Percentiles rank a stretch among this genome's conserved stretches.
Conservation (phyloP, 2,113 vertebrate species). For the Regulus satrapa region DNA sequence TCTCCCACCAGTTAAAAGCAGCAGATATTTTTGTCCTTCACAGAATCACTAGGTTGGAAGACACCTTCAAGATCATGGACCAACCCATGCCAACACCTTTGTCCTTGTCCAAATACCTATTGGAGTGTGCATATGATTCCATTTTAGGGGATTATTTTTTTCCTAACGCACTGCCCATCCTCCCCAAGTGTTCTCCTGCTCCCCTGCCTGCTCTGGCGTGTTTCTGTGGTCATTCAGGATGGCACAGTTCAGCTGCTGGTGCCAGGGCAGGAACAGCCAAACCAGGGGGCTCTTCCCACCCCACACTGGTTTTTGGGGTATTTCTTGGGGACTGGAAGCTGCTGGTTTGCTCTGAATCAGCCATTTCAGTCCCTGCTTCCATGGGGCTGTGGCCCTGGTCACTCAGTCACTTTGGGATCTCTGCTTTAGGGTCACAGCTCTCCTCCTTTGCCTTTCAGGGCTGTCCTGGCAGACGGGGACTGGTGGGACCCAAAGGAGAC, state of each 20-base stretch:
- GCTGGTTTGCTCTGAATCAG: not conserved
- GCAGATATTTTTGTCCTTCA: not conserved
- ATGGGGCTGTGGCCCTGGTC: not conserved
- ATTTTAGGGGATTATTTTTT: not conserved
- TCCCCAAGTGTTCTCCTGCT: not conserved
- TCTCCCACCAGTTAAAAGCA: not conserved
- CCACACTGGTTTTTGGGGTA: accelerated
- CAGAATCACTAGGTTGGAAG: too few species aligned
- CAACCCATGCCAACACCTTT: too few species aligned
- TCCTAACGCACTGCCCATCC: accelerated
- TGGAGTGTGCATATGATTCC: not conserved
- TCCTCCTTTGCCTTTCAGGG: constrained; percentile 72
- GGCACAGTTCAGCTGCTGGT: not conserved
- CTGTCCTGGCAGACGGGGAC: constrained; percentile 76
- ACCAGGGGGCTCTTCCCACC: not conserved
- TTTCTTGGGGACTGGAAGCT: not conserved
- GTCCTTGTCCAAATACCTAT: not conserved
- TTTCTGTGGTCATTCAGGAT: not conserved
- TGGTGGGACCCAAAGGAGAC: constrained; percentile 82
- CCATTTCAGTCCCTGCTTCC: not conserved
- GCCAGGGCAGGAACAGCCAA: not conserved
- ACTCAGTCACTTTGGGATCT: not conserved
- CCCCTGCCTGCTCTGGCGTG: not conserved
- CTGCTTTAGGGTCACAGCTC: not conserved
- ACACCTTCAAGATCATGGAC: too few species aligned